Percentiles rank a stretch among this genome's conserved stretches.
Evolutionary conservation across 2,113 vertebrate genomes (phyloP).

Genomic region (Hiodon tergisus): DNA sequence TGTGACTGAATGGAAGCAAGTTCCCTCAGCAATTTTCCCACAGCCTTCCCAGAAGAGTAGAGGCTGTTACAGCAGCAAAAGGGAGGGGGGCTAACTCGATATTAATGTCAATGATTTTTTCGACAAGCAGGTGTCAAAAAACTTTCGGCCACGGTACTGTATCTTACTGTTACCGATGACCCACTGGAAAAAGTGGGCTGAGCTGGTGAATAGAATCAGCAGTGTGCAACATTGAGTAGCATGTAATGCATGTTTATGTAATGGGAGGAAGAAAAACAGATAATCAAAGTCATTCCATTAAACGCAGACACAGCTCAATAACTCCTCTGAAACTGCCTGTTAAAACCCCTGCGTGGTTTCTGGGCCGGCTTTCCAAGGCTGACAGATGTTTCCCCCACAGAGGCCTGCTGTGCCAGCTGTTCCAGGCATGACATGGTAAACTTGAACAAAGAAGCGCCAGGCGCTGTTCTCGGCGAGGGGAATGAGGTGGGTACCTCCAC

Average conservation of each 20-base stretch:
- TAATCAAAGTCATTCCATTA: neutral
- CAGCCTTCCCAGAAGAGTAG: no score
- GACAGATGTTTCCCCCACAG: conserved; percentile 19
- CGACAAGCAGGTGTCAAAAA: no score
- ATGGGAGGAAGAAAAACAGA: neutral
- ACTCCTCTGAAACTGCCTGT: neutral
- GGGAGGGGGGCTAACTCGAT: no score
- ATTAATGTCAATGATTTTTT: no score
- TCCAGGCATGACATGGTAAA: conserved; percentile 16
- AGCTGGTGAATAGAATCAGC: no score
- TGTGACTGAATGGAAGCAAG: no score
- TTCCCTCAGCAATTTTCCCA: no score
- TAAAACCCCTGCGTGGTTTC: neutral
- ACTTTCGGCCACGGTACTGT: no score
- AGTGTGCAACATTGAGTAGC: no score
- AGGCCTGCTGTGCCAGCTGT: conserved; percentile 9
- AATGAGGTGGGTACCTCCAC: neutral
- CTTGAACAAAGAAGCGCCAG: conserved; percentile 1
- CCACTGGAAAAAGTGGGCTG: no score
- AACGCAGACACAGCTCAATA: conserved; percentile 3
- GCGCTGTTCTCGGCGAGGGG: neutral
- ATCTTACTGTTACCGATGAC: no score
- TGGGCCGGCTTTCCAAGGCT: neutral
- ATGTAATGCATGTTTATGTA: neutral
- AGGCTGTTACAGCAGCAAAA: no score